phyloP scores from a whole-genome alignment of 2,113 vertebrate genomes.

The Xenopus borealis region DNA sequence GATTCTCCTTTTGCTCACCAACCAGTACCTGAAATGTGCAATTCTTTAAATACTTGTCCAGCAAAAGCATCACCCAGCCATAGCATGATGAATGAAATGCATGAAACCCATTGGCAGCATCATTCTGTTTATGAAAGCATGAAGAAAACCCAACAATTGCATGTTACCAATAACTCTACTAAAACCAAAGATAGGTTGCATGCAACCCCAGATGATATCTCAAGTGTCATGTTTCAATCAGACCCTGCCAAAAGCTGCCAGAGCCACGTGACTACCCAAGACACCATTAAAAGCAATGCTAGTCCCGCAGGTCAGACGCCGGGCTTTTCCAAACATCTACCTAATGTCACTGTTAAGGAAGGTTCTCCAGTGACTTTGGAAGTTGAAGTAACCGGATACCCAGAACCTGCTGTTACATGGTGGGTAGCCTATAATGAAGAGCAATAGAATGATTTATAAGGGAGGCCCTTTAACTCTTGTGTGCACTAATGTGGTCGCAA shows the following conservation, averaged over 20 bases:
- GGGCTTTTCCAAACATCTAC: slow-evolving; percentile 81
- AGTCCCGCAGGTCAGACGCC: slow-evolving; percentile 72
- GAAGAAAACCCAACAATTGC: slow-evolving; percentile 71
- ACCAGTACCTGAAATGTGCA: slow-evolving; percentile 56
- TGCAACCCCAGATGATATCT: slow-evolving; percentile 70
- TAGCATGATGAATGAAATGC: slow-evolving; percentile 55
- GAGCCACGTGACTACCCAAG: slow-evolving; percentile 68
- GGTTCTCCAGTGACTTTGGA: slow-evolving; percentile 92
- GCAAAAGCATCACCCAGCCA: slow-evolving; percentile 54
- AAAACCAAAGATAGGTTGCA: slow-evolving; percentile 72
- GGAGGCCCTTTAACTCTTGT: slow-evolving; percentile 17
- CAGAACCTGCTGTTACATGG: slow-evolving; percentile 88
- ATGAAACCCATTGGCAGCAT: slow-evolving; percentile 58
- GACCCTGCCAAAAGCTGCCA: slow-evolving; percentile 68
- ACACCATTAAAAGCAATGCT: slow-evolving; percentile 77
- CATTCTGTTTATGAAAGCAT: slow-evolving; percentile 58
- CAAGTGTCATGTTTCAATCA: slow-evolving; percentile 63
- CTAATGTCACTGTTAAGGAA: slow-evolving; percentile 82
- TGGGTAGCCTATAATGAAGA: slow-evolving; percentile 90
- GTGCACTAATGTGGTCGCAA: slow-evolving; percentile 41
- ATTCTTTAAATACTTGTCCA: slow-evolving; percentile 57
- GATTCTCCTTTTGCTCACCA: slow-evolving; percentile 62
- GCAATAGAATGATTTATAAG: slow-evolving; percentile 45
- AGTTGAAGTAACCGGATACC: slow-evolving; percentile 88
- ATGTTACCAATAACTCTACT: slow-evolving; percentile 69